Evolutionary conservation across 2,888 invertebrate species (phyloP), one percentile per base, ranked within the genome.

Genomic region (Helleia helle): DNA sequence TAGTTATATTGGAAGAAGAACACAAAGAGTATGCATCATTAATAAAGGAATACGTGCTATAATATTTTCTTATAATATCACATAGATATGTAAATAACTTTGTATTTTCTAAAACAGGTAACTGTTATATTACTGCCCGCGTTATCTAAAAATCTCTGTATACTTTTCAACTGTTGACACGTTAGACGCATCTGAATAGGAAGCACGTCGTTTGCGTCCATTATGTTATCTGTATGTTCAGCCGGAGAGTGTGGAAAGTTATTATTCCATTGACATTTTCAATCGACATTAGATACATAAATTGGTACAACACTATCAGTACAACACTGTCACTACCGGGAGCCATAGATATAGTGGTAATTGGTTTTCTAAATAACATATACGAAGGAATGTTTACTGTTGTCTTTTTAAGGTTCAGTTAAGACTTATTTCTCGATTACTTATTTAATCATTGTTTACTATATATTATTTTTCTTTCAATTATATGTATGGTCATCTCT

Each of bases 291-390:
- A 5, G 22, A 22, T 8, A 22, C 8, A 22, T 22, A 7, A 22
- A 22, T 22, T 22, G 22, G 22, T 22, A 22, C 22, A 22, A 22
- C 56, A 54, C 59, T 47, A 66, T 68, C 69, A 74, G 63, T 65
- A 62, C 55, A 58, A 55, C 47, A 62, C 52, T 51, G 45, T 46
- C 51, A 22, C 22, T 22, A 6, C 22, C 22, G 22, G 22, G 7
- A 22, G 7, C 22, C 3, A 15, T 15, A 15, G 15, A 22, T 22
- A 22, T 22, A 22, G 22, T 8, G 22, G 5, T 22, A 22, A 22
- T 22, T 5, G 22, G 3, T 6, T 22, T 8, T 22, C 8, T 22
- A 22, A 5, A 22, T 22, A 22, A n/a, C n/a, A n/a, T n/a, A n/a
- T n/a, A n/a, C n/a, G n/a, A n/a, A n/a, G n/a, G n/a, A n/a, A n/a